A percentile compares a stretch with the other conserved stretches of the same genome.
Conservation (phyloP, 2,113 vertebrate species). For the Oryzias javanicus region DNA sequence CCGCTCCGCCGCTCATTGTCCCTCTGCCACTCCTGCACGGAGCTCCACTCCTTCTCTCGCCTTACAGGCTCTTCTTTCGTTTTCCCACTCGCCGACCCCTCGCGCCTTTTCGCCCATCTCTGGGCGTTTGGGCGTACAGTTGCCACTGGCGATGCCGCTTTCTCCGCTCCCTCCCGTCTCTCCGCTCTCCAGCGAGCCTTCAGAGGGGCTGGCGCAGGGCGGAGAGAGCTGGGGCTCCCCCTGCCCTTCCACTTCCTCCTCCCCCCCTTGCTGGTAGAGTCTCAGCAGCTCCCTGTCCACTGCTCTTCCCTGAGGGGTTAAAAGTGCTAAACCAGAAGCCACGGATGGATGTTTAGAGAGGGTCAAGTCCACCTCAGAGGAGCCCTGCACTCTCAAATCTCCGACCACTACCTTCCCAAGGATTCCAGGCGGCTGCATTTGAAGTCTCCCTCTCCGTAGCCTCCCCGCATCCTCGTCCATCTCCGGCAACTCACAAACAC, state of each 20-base stretch:
- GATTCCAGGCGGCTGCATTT: conserved; percentile 79
- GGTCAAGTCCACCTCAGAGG: conserved; percentile 53
- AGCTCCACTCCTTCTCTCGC: conserved; percentile 58
- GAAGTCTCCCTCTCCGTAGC: conserved; percentile 69
- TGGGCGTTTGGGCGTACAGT: conserved; percentile 78
- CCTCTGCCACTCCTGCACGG: conserved; percentile 72
- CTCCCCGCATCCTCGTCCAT: conserved; percentile 78
- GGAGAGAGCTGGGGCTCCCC: conserved; percentile 86
- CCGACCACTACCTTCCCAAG: conserved; percentile 78
- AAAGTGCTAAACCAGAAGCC: conserved; percentile 62
- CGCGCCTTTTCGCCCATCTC: conserved; percentile 62
- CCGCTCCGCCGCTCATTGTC: conserved; percentile 63
- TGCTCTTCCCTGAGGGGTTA: conserved; percentile 67
- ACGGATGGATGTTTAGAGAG: conserved; percentile 67
- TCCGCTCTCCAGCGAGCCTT: conserved; percentile 94
- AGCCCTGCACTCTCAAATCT: conserved; percentile 49
- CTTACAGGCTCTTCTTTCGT: conserved; percentile 54
- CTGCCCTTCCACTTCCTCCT: conserved; percentile 63
- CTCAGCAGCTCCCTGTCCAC: conserved; percentile 84
- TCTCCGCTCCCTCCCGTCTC: conserved; percentile 77
- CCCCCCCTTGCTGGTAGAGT: conserved; percentile 85
- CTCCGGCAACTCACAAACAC: conserved; percentile 73
- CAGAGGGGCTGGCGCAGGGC: conserved; percentile 95
- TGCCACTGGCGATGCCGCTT: conserved; percentile 81
- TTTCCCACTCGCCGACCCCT: conserved; percentile 65